Base-by-base conservation (phyloP, 1,140 invertebrate species). In the Mercenaria mercenaria region DNA sequence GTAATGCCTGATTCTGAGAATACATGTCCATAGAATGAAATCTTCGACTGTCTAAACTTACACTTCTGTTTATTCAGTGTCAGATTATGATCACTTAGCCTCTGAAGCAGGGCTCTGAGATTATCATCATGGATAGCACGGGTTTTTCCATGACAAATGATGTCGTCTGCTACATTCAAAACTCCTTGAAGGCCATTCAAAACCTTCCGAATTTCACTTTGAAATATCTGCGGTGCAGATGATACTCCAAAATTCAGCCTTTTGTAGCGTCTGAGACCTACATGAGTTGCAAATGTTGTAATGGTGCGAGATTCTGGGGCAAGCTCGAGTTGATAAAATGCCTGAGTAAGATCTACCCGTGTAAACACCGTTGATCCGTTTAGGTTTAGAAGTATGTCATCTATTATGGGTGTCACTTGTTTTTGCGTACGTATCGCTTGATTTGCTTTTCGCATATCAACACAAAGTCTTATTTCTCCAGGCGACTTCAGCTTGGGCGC, bases 251-350 rank as follows among this genome's bases (percentile, higher is more conserved):
- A 94, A 26, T 20, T 86, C 3, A 92, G 26, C 0, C 90, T 15
- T 67, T 92, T 81, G 41, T 92, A 94, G 18, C 89, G 10, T 34
- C 91, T 61, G 0, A 92, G 23, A 11, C 90, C 91, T 29, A 89
- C 32, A 80, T 94, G 93, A 0, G 90, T 90, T 37, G 86, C 69
- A 74, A 93, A 93, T 32, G 91, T 92, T 56, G 89, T 90, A 6
- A 93, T 92, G 20, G 74, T 47, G 13, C 91, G 26, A 3, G 87
- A 93, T 1, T 89, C 82, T 34, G 43, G 23, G n/a, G 64, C 8
- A 0, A 93, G 37, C 76, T 93, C 90, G 1, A 92, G 20, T 47
- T 92, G 91, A 88, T 93, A 89, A 74, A 90, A 93, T 0, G 91
- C 92, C 34, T 84, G 61, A 64, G 85, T 88, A 1, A 94, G 37